phyloP scores from a whole-genome alignment of 1,140 invertebrate genomes.

The Drosophila guanche region DNA sequence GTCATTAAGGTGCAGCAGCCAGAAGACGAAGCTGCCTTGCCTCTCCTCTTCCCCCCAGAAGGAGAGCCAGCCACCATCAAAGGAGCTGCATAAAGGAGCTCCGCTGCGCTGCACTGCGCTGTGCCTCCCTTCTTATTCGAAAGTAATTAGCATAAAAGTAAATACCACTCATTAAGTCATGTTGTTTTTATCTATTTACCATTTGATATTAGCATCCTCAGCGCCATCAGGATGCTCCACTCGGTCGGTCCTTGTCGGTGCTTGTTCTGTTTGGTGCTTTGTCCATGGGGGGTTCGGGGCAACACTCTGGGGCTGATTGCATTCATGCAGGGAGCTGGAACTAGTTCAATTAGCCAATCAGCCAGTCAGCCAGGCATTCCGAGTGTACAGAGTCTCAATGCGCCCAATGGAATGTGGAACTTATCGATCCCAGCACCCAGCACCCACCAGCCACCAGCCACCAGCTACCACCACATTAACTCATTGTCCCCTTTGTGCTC shows the following conservation, averaged over 20 bases:
- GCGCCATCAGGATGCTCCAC: not conserved
- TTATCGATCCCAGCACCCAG: too few species aligned
- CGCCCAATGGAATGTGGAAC: too few species aligned
- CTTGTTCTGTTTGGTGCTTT: conserved; percentile 5
- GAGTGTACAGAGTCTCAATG: too few species aligned
- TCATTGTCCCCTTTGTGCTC: too few species aligned
- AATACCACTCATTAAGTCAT: conserved; percentile 82
- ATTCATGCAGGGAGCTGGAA: conserved; percentile 27
- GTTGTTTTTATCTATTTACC: conserved; percentile 79
- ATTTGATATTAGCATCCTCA: conserved; percentile 60
- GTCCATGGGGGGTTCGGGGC: conserved; percentile 6
- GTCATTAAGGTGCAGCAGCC: too few species aligned
- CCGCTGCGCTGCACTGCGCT: conserved; percentile 7
- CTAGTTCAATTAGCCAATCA: conserved; percentile 33
- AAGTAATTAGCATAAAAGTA: conserved; percentile 82
- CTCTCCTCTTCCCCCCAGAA: too few species aligned
- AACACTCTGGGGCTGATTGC: conserved; percentile 22
- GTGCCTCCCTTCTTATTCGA: conserved; percentile 58
- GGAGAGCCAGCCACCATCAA: not conserved
- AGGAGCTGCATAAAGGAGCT: conserved; percentile 53
- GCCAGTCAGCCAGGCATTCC: too few species aligned
- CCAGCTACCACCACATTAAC: too few species aligned
- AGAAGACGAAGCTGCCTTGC: too few species aligned
- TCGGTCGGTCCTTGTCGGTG: conserved; percentile 20
- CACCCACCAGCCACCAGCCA: too few species aligned